phyloP scores from a whole-genome alignment of 1,140 invertebrate species.

The Trialeurodes vaporariorum region DNA sequence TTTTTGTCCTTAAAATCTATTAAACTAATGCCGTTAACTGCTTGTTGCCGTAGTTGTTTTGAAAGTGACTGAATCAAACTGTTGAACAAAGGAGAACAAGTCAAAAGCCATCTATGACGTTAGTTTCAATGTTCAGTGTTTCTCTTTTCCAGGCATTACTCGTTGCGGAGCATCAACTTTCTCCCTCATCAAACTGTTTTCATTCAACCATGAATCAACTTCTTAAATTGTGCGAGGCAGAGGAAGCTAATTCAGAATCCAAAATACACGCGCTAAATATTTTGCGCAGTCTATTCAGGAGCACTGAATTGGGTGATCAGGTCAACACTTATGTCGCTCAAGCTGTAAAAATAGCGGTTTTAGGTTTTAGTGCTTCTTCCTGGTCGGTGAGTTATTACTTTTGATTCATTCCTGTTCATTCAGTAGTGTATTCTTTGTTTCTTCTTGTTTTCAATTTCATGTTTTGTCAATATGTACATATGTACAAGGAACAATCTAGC shows the following conservation, averaged over 20 bases:
- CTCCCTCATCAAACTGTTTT: slow-evolving; percentile 41
- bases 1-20: too few species aligned
- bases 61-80: too few species aligned
- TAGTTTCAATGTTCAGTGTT: too few species aligned
- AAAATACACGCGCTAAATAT: slow-evolving; percentile 78
- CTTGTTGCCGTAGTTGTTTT: too few species aligned
- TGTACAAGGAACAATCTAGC: too few species aligned
- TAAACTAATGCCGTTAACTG: too few species aligned
- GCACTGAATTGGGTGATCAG: slow-evolving; percentile 58
- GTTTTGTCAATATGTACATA: too few species aligned
- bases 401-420: too few species aligned
- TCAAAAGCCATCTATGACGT: too few species aligned
- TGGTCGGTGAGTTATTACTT: slow-evolving; percentile 71
- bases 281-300: slow-evolving; percentile 62
- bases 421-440: too few species aligned
- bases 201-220: slow-evolving; percentile 46
- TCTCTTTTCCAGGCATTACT: slow-evolving; percentile 50
- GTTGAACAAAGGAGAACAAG: too few species aligned
- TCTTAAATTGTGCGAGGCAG: slow-evolving; percentile 36
- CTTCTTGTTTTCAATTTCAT: too few species aligned
- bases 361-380: slow-evolving; percentile 54
- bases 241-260: slow-evolving; percentile 33
- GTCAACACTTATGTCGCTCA: slow-evolving; percentile 54
- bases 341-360: slow-evolving; percentile 52
- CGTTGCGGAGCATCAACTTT: slow-evolving; percentile 50